Evolutionary conservation across 1,140 invertebrate species (phyloP), one percentile per base, ranked within the genome.

Genomic region (Pseudomyrmex gracilis): DNA sequence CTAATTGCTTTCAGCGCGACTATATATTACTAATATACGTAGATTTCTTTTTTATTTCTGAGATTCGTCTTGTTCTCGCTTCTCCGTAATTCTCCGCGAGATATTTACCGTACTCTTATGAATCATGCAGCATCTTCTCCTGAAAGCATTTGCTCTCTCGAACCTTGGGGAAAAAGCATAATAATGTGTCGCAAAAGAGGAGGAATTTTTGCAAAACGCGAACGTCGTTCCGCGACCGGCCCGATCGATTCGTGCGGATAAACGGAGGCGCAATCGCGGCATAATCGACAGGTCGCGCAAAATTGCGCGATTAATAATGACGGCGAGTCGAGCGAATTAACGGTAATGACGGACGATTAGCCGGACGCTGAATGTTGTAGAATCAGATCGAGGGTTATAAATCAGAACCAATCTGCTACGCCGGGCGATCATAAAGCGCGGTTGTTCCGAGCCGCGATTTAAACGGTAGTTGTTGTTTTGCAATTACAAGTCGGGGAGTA

Each of bases 231-330:
- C 63, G 70, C 10, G 24, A 17, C 53, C 49, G 24, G 24, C 24
- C 24, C 24, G 17, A 73, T 73, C 17, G 70, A 74, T 82, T 82
- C 58, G 78, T 63, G 70, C 58, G 24, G 78, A 63, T 73, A 82
- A 82, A 82, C 24, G 58, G 58, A 63, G 70, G 60, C 49, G 68
- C 58, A 82, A 45, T 82, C 61, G 24, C 57, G 49, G 57, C 49
- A 63, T 63, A 49, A 82, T 74, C 70, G 47, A 61, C 70, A 51
- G 53, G 20, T 74, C 78, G 78, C 47, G 20, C 17, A 74, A 74
- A 82, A 73, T 74, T 73, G 78, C 78, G 3, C 68, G 58, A 82
- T 73, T 82, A 82, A 82, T 61, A 61, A 77, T 9, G 63, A 67
- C 34, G 34, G 70, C 58, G 24, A 74, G 63, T 17, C 55, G 47